These are phyloP conservation scores for Excalfactoria chinensis DNA, from an alignment of 2,113 vertebrate species.

Conservation along the genomic window DNA sequence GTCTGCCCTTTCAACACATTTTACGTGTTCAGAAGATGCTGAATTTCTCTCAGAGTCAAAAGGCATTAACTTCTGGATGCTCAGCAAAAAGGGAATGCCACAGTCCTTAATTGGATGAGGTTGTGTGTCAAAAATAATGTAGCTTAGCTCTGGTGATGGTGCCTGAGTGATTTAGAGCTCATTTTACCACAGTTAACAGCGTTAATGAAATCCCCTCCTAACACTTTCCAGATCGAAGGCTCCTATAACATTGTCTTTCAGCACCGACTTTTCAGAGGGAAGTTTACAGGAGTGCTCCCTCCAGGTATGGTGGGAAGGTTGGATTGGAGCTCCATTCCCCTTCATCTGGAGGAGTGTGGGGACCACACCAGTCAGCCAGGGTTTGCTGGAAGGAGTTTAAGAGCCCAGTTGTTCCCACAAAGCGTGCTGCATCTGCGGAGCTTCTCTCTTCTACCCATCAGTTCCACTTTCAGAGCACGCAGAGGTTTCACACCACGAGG, in stretches of 20 bases:
- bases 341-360: fast-evolving
- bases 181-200: not conserved
- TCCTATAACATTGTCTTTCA: not conserved
- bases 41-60: no score
- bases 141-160: not conserved
- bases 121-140: not conserved
- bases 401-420: not conserved
- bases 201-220: not conserved
- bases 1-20: not conserved
- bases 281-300: not conserved
- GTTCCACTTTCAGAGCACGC: not conserved
- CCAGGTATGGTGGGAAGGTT: not conserved
- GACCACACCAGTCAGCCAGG: not conserved
- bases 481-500: not conserved
- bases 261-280: not conserved
- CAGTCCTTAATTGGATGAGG: not conserved
- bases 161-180: not conserved
- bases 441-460: not conserved
- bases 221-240: not conserved
- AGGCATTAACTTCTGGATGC: not conserved
- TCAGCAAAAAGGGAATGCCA: not conserved
- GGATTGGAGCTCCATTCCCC: not conserved
- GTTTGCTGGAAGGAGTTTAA: not conserved
- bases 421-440: not conserved
- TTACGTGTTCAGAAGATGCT: not conserved